Evolutionary conservation across 2,113 vertebrate genomes (phyloP), one percentile per base, ranked within the genome.

Genomic region (Zosterops lateralis): DNA sequence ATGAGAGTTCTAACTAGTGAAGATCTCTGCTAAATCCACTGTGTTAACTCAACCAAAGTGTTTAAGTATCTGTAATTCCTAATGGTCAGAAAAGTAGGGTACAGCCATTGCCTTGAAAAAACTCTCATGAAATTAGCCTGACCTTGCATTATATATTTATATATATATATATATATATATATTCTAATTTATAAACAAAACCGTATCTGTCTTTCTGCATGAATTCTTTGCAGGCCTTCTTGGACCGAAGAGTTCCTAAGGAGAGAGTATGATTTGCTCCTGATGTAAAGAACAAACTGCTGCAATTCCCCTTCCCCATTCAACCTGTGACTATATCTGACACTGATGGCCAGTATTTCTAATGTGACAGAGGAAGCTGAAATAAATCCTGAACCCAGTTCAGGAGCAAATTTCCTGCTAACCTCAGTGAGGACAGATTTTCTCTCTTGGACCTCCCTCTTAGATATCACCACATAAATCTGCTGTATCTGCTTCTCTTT

Each of bases 101-200:
- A 36, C 34, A 79, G 14, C 3, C 16, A 34, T n/a, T 62, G 29
- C 28, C 18, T 34, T 40, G 20, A 19, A 36, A 53, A 31, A 78
- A 7, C 3, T 1, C 11, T 29, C 4, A 34, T 24, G 6, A 64
- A 77, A 75, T 78, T 42, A 84, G 24, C 26, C 16, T 81, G 32
- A 66, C 2, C 24, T 65, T 76, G 17, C 17, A 45, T 61, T 11
- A 51, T 21, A 58, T 22, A n/a, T 18, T 10, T 2, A 28, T 20
- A 24, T 1, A 51, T 21, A n/a, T 18, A 13, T 2, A 28, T 20
- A 24, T 1, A 51, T 21, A n/a, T 18, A 13, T 2, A 28, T 20
- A 24, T 1, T 19, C 8, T 53, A 20, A 62, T 82, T 44, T 60
- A 26, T 57, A 19, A n/a, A 75, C 10, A 70, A 36, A 7, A 2